Evolutionary conservation across 2,797 vertebrate species (phyloP), one percentile per base, ranked within the genome.

Genomic region (Gymnocypris eckloni): DNA sequence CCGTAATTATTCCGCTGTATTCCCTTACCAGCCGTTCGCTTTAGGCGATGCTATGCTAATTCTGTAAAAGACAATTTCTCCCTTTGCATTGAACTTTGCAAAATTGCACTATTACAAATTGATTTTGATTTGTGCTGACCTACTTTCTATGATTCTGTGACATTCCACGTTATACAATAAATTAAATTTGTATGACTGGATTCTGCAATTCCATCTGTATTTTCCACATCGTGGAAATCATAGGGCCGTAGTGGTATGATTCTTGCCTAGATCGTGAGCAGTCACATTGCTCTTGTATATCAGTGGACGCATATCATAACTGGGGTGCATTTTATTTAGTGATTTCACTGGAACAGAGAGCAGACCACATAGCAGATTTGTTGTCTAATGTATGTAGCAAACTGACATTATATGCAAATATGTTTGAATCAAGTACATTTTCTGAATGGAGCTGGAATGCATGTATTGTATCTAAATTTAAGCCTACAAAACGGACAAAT

Each of bases 401-500:
- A 77, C 33, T 56, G 11, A 77, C 12, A 56, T 56, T 76, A 10
- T 39, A 39, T 22, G 18, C 28, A 39, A 77, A 77, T 56, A 15
- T 15, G 52, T 56, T 77, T 77, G 52, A 33, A 56, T 52, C 4
- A 37, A 78, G 33, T 59, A n/a, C 1, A 41, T 50, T 54, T 37
- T 77, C 18, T 56, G 22, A 78, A 56, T 41, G 2, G 52, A 78
- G 37, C 20, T 41, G 28, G 20, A 54, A 76, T 20, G 15, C 1
- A 12, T 50, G 50, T 56, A n/a, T 37, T 56, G 20, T 33, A 22
- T 39, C 18, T 77, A 56, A 78, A 77, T 12, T 77, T 11, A 56
- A 77, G 73, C 73, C 6, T 76, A 54, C 73, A 77, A 33, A 12
- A 77, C 8, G 39, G 75, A 77, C 50, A 39, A n/a, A 77, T 22